Evolutionary conservation across 2,797 vertebrate species (phyloP).

Genomic region (Siniperca scherzeri): DNA sequence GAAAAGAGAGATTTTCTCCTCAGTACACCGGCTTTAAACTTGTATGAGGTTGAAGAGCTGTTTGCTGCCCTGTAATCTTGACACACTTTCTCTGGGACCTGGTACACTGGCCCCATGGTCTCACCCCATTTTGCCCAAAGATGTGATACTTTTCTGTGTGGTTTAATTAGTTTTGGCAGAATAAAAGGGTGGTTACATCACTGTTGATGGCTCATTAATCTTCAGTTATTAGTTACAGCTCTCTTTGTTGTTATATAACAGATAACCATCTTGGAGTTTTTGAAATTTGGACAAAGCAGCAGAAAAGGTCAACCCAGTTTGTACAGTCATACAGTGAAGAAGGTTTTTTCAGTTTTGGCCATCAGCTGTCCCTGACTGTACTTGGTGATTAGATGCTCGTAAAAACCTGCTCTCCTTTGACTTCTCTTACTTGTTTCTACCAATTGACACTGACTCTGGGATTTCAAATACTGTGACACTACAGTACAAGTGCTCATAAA

Average conservation of each 20-base stretch:
- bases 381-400: not conserved
- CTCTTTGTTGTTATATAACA: conserved; percentile 71
- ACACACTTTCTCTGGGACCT: conserved; percentile 41
- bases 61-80: not conserved
- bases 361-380: not conserved
- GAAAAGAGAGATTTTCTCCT: not conserved
- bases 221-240: conserved; percentile 49
- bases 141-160: conserved; percentile 41
- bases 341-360: not conserved
- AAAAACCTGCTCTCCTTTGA: not conserved
- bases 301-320: not conserved
- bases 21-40: conserved; percentile 7
- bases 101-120: conserved; percentile 31
- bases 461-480: not conserved
- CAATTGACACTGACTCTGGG: not conserved
- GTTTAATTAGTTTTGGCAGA: conserved; percentile 68
- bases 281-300: conserved; percentile 7
- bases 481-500: not conserved
- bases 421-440: no score
- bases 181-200: conserved; percentile 76
- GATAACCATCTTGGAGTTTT: conserved; percentile 1
- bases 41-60: not conserved
- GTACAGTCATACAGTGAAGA: not conserved
- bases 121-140: conserved; percentile 27
- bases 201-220: conserved; percentile 73